Base-by-base conservation (phyloP, 2,888 invertebrate species). In the Nipponacmea schrenckii region DNA sequence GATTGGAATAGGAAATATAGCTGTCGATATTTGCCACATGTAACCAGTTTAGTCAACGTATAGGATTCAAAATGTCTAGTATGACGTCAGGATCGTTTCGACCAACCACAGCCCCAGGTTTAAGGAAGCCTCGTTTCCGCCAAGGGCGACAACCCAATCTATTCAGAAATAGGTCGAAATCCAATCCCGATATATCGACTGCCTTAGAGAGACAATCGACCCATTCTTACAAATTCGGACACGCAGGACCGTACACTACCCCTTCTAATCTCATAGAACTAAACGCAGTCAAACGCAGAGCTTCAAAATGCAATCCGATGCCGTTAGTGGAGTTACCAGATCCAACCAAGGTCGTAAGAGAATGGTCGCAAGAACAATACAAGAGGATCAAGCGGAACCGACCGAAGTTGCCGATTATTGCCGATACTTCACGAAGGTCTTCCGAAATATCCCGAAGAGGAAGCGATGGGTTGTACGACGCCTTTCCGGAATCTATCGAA, bases 361-460 rank as follows among this genome's bases (percentile, higher is more conserved):
- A 56, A 56, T 56, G 56, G 56, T 24, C 56, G 20, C 56, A 56
- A 56, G 56, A 56, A 24, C 56, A 56, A 8, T 56, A 56, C 24
- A 56, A 24, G 20, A 24, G 56, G 56, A 56, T 24, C 20, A 20
- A 14, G 14, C 20, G 56, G 56, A 56, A 56, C 24, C 56, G 56
- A 10, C 20, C 56, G 15, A 56, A 56, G 56, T 24, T 56, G 56
- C 56, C 56, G 12, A 20, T 24, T 20, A 20, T 46, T 27, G 27
- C 26, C 7, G 27, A 20, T 48, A 17, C 26, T 14, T 48, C 66
- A 44, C 17, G 48, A 46, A 20, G 50, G 2, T 45, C 26, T 26
- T 48, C 26, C 48, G 26, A 20, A 10, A 46, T 20, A 15, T 67
- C 46, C 27, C 46, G 45, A 20, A 45, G 48, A 67, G 48, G 46